These are phyloP conservation scores for Trissolcus brochymenae DNA, from an alignment of 2,888 invertebrate genomes.

Conservation along the genomic window DNA sequence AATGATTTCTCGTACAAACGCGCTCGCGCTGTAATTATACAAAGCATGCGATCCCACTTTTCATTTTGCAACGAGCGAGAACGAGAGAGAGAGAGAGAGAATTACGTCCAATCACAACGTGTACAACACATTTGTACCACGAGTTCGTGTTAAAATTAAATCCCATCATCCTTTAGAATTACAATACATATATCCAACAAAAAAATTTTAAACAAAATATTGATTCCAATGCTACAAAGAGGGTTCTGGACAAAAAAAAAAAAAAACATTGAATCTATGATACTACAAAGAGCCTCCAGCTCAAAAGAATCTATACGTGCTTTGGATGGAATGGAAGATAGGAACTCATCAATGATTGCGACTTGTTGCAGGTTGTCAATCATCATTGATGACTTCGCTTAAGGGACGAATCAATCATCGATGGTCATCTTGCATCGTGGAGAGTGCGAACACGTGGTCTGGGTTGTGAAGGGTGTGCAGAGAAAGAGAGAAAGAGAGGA, in stretches of 20 bases:
- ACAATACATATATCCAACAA: too few species aligned
- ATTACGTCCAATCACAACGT: slow-evolving; percentile 19
- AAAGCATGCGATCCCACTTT: slow-evolving; percentile 45
- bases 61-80: slow-evolving; percentile 16
- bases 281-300: too few species aligned
- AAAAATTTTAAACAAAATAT: too few species aligned
- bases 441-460: slow-evolving; percentile 37
- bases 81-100: neutral
- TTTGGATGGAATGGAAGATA: neutral
- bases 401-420: slow-evolving; percentile 11
- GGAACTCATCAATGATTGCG: slow-evolving; percentile 18
- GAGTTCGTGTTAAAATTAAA: neutral
- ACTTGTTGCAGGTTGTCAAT: slow-evolving; percentile 1
- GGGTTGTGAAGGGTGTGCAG: slow-evolving; percentile 14
- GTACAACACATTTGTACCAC: slow-evolving; percentile 15
- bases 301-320: too few species aligned
- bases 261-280: too few species aligned
- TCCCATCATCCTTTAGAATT: too few species aligned
- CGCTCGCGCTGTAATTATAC: slow-evolving; percentile 28
- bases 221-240: too few species aligned
- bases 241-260: too few species aligned
- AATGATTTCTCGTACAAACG: slow-evolving; percentile 42
- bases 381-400: slow-evolving; percentile 18
- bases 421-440: slow-evolving; percentile 5
- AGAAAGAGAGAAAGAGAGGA: slow-evolving; percentile 18